These are phyloP conservation scores for Rhadinocentrus ornatus DNA, from an alignment of 2,797 vertebrate species.

Conservation along the genomic window DNA sequence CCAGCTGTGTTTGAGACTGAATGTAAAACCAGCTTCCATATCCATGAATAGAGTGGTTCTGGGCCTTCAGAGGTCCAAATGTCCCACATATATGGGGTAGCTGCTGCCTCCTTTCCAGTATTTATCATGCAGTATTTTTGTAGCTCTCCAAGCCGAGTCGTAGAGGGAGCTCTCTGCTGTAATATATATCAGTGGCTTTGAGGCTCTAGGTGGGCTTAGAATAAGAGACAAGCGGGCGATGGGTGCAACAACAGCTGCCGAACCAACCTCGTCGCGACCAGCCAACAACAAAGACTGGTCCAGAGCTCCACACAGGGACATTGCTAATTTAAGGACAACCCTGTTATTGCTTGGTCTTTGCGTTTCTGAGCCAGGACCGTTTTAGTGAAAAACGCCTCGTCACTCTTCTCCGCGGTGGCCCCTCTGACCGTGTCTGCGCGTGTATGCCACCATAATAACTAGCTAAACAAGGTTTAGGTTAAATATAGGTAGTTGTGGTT, in stretches of 20 bases:
- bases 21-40: not conserved
- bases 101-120: conserved; percentile 45
- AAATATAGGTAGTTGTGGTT: not conserved
- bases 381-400: conserved; percentile 48
- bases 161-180: conserved; percentile 88
- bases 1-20: not conserved
- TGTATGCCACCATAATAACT: conserved; percentile 18
- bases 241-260: conserved; percentile 50
- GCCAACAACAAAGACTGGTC: not conserved
- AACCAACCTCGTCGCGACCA: conserved; percentile 2
- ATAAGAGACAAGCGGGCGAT: conserved; percentile 70
- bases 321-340: not conserved
- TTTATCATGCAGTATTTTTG: conserved; percentile 74
- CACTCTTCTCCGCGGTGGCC: conserved; percentile 45
- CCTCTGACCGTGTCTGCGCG: conserved; percentile 18
- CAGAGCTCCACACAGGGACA: not conserved
- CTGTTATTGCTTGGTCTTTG: not conserved
- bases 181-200: conserved; percentile 71
- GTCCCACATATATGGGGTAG: conserved; percentile 9
- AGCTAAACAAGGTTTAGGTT: no score
- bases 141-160: conserved; percentile 84
- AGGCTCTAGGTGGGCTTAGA: conserved; percentile 74
- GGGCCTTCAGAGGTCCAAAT: conserved; percentile 30
- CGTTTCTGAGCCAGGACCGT: conserved; percentile 12
- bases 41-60: not conserved